Evolutionary conservation across 2,888 invertebrate species (phyloP).

Genomic region (Furcula furcula): DNA sequence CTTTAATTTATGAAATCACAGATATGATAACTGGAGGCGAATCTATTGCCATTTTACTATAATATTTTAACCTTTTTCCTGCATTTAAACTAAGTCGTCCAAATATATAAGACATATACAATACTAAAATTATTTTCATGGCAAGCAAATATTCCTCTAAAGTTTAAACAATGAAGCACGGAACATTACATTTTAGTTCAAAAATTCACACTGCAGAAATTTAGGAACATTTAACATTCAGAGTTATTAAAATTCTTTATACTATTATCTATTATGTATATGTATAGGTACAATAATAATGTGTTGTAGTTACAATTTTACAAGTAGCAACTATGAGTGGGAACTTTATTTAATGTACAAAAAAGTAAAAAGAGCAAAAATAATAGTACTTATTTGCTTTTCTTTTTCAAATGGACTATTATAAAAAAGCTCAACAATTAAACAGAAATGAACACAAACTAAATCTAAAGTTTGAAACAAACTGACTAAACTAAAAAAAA

Average conservation of each 20-base stretch:
- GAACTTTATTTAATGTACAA: constrained; percentile 44
- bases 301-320: constrained; percentile 65
- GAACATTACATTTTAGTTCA: constrained; percentile 50
- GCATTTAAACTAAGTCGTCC: constrained; percentile 26
- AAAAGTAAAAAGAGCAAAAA: constrained; percentile 30
- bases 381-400: constrained; percentile 29
- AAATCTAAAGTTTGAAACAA: constrained; percentile 57
- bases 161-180: constrained; percentile 44
- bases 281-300: constrained; percentile 57
- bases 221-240: constrained; percentile 81
- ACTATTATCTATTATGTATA: constrained; percentile 70
- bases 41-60: no score
- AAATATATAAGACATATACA: constrained; percentile 26
- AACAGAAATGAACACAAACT: constrained; percentile 68
- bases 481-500: constrained; percentile 62
- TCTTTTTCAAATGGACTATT: constrained; percentile 41
- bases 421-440: constrained; percentile 55
- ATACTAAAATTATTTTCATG: constrained; percentile 63
- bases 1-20: no score
- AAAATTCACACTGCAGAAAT: constrained; percentile 73
- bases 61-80: no score
- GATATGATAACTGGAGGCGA: no score
- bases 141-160: constrained; percentile 64
- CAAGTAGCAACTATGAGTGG: constrained; percentile 53
- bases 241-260: constrained; percentile 68